These are phyloP conservation scores for Promerops cafer DNA, from an alignment of 2,113 vertebrate genomes.

Conservation along the genomic window DNA sequence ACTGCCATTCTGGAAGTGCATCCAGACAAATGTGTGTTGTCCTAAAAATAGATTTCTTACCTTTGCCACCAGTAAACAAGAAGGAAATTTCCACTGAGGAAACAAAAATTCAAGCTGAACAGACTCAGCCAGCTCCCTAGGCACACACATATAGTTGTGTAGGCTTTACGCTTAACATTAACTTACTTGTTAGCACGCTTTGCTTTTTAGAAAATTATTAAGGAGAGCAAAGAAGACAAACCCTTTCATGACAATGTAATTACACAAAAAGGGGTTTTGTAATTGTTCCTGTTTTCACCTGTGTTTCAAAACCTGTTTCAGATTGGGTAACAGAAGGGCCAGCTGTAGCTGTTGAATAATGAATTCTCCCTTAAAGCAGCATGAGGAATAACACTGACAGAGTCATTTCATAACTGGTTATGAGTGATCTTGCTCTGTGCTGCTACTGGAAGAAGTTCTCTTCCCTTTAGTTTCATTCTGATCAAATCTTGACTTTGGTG, in stretches of 20 bases:
- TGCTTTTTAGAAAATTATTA: neutral
- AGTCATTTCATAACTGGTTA: neutral
- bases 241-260: neutral
- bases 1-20: neutral
- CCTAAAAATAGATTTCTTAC: neutral
- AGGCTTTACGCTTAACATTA: neutral
- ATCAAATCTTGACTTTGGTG: neutral
- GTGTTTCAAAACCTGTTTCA: neutral
- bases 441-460: neutral
- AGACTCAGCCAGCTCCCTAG: neutral
- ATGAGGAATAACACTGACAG: neutral
- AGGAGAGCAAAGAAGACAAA: neutral
- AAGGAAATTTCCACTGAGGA: neutral
- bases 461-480: neutral
- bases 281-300: neutral
- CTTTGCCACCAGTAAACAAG: neutral
- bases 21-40: neutral
- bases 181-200: neutral
- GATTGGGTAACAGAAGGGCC: neutral
- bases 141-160: neutral
- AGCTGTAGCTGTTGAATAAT: neutral
- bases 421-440: neutral
- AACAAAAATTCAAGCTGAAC: neutral
- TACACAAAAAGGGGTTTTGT: neutral
- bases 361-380: neutral